Percentiles rank a stretch among this genome's conserved stretches.
phyloP scores from a whole-genome alignment of 2,888 invertebrate species.

The Nephrotoma guestfalica region DNA sequence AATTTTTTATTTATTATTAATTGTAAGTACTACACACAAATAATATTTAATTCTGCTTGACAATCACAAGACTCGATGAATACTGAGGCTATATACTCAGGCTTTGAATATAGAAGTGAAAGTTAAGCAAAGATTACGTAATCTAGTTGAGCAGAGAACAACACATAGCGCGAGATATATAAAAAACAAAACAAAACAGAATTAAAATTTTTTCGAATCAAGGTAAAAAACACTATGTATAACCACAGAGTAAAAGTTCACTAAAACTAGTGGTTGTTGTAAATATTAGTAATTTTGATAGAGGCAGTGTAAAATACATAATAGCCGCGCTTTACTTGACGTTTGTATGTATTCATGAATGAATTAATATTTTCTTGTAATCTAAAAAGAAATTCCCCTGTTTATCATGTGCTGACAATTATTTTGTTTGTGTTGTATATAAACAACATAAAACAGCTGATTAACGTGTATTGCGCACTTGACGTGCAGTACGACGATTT shows the following conservation, averaged over 20 bases:
- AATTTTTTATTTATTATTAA: neutral
- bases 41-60: neutral
- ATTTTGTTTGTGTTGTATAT: neutral
- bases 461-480: neutral
- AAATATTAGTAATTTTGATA: neutral
- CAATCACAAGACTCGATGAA: neutral
- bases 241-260: neutral
- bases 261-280: neutral
- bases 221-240: neutral
- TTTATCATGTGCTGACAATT: neutral
- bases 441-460: neutral
- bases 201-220: neutral
- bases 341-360: neutral
- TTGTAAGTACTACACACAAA: neutral
- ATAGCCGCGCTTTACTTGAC: neutral
- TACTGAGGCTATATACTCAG: neutral
- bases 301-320: neutral
- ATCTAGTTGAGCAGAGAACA: neutral
- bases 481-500: neutral
- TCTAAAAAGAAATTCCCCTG: neutral
- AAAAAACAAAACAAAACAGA: neutral
- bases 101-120: neutral
- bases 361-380: neutral
- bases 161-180: neutral
- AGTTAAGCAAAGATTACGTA: neutral